Evolutionary conservation across 2,888 invertebrate species (phyloP), one percentile per base, ranked within the genome.

Genomic region (Cistogaster globosa): DNA sequence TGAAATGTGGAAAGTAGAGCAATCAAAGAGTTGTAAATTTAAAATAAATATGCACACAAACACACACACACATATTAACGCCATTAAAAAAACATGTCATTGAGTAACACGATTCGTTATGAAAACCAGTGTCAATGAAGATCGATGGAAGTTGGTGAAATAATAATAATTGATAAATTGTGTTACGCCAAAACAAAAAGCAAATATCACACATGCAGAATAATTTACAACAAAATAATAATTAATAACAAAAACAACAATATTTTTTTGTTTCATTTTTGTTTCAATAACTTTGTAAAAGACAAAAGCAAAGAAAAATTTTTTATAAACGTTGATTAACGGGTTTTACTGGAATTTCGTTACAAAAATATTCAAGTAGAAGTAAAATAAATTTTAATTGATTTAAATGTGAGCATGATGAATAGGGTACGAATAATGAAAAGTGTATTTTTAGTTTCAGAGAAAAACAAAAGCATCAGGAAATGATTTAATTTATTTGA

Each of bases 61-160:
- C 51, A 26, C 58, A 51, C 42, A 38, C 22, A 53, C 32, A 80
- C 45, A 51, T 26, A 71, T 32, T 20, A 9, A 71, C 6, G 42
- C 55, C 71, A 11, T 22, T 8, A 32, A 32, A 32, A 42, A 42
- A 45, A 20, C 38, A 79, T 71, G 78, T 55, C 42, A 63, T 60
- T 38, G 60, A 60, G 60, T 68, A 57, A 77, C 77, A 77, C 68
- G 9, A 26, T 68, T 60, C 68, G 42, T 16, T 71, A 38, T 7
- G 48, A 71, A 36, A 69, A 69, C 68, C 68, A 77, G 72, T 84
- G 84, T 71, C 81, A 84, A 81, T 84, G 74, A 85, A 85, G 84
- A 85, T 85, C 81, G 84, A 85, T 85, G 77, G 78, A 77, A 84
- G 74, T 78, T 84, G 57, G 26, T 67, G 18, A 69, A 71, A 67